A percentile compares a stretch with the other conserved stretches of the same genome.
Conservation (phyloP, 1,140 invertebrate genomes). For the Drosophila cardini region DNA sequence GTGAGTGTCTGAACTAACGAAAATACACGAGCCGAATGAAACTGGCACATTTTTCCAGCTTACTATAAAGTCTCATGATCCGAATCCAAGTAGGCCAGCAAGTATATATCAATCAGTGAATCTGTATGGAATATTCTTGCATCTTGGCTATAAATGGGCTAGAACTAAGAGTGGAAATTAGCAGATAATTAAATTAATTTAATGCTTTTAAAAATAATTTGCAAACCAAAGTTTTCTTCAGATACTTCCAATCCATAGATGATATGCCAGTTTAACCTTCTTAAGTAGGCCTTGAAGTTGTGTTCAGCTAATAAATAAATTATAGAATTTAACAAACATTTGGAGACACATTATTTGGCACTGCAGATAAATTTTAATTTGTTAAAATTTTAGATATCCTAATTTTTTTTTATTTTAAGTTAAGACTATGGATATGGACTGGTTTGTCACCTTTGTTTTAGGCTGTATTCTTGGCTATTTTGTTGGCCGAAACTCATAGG, state of each 20-base stretch:
- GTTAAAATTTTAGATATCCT: neutral
- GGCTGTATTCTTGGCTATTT: conserved; percentile 57
- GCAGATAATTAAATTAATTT: too few relatives aligned
- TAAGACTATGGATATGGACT: conserved; percentile 58
- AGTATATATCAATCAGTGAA: neutral
- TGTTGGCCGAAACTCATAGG: conserved; percentile 31
- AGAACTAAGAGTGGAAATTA: too few relatives aligned
- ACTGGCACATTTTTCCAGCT: neutral
- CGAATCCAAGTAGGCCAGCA: conserved; percentile 14
- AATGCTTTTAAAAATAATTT: too few relatives aligned
- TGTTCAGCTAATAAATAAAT: neutral
- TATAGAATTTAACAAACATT: too few relatives aligned
- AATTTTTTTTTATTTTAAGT: neutral
- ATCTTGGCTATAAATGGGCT: too few relatives aligned
- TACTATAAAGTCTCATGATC: neutral
- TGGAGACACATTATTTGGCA: too few relatives aligned
- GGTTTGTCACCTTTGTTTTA: conserved; percentile 37
- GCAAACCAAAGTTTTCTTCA: too few relatives aligned
- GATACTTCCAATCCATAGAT: too few relatives aligned
- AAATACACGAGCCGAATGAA: conserved; percentile 10
- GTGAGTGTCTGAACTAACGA: conserved; percentile 7
- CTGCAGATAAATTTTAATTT: conserved; percentile 1
- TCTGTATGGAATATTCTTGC: neutral
- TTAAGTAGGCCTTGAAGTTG: neutral
- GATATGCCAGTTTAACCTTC: too few relatives aligned